Evolutionary conservation across 92 coral and sea anemone genomes (phyloP), one percentile per base, ranked within the genome.

Genomic region (Isaurus tuberculatus): DNA sequence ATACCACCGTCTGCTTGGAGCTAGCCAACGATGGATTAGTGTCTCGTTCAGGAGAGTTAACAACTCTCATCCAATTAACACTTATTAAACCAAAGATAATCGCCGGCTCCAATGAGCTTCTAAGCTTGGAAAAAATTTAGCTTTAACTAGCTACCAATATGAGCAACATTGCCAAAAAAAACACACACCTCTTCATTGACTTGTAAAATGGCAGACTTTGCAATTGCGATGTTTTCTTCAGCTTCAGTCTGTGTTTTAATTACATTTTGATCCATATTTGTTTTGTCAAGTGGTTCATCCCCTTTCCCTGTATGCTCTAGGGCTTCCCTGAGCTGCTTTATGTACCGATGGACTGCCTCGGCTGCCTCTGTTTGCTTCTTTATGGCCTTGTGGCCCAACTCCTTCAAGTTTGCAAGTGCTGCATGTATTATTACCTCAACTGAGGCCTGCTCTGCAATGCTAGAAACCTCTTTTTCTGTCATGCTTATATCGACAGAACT

Each of bases 301-400:
- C 79, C 86, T 43, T 89, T 74, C 33, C 87, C 90, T 30, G 87
- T 57, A 33, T 86, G 86, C 53, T 88, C 87, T 49, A 96, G 70
- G 25, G 95, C 98, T 71, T 83, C 87, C 84, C 69, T 86, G 14
- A 96, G 86, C 10, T 91, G 95, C 40, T 90, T 81, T 25, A 88
- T 84, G 65, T 96, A 95, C 19, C 67, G 71, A 36, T 69, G 83
- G 33, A 96, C 75, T 14, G 95, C 92, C 20, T 83, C 91, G 0
- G 91, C 88, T 32, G 99, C 99, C 66, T 77, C 88, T 30, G 89
- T 81, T 83, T 96, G 99, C 65, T 88, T 89, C 13, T 87, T 84
- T 32, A 94, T 61, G 5, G 99, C 98, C 79, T 94, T 86, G 79
- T 87, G 80, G 33, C 94, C 98, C 64, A 86, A 33, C 44, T 79